phyloP scores from a whole-genome alignment of 2,797 vertebrate genomes.

The Phataginus tetradactyla region DNA sequence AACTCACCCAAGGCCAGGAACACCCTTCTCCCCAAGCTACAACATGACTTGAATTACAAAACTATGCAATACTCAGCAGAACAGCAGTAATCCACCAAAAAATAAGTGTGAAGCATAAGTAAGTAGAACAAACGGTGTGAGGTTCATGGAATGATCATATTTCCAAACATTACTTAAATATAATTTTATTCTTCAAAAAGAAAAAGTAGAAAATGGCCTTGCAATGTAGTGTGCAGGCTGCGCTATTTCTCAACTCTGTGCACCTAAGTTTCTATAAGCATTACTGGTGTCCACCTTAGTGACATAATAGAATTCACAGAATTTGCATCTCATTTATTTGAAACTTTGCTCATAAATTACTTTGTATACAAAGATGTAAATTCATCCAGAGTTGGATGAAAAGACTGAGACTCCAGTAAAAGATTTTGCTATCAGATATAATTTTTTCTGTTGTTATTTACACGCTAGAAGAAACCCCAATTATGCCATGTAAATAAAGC shows the following conservation, averaged over 20 bases:
- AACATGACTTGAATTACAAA: background rate
- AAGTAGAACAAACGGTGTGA: background rate
- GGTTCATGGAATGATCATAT: background rate
- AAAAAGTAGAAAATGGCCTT: background rate
- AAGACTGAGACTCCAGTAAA: background rate
- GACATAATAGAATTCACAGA: background rate
- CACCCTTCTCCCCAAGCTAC: no score
- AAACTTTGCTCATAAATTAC: background rate
- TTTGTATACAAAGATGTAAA: background rate
- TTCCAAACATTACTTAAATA: background rate
- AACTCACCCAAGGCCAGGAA: no score
- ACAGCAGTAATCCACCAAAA: background rate
- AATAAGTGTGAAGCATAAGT: background rate
- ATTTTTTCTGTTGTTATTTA: background rate
- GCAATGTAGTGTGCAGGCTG: background rate
- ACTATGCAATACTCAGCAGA: background rate
- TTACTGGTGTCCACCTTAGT: background rate
- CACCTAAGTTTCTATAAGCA: background rate
- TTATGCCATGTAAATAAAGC: conserved; percentile 48
- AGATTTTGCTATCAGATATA: background rate
- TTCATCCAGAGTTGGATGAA: background rate
- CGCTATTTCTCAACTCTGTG: background rate
- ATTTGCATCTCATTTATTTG: background rate
- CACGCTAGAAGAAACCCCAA: background rate
- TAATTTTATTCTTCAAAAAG: background rate